Percentiles rank a stretch among this genome's conserved stretches.
Evolutionary conservation across 2,888 invertebrate species (phyloP).

Genomic region (Petrolisthes manimaculis): DNA sequence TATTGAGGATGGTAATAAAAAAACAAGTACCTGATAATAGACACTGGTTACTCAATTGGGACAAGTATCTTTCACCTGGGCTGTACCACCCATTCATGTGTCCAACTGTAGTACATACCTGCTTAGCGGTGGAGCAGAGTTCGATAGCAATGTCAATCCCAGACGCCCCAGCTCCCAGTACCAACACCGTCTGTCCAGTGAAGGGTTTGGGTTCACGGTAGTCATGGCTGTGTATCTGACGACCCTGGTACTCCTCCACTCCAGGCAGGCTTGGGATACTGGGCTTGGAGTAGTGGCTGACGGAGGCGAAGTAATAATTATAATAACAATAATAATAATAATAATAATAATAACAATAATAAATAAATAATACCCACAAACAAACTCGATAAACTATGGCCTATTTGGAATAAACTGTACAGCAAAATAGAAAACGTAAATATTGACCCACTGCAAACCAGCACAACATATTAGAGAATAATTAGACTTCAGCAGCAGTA

Average conservation of each 20-base stretch:
- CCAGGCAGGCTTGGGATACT: constrained; percentile 80
- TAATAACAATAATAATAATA: neutral
- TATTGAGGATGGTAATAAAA: no score
- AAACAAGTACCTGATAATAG: no score
- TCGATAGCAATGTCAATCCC: constrained; percentile 75
- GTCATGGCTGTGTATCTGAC: constrained; percentile 84
- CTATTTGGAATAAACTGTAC: no score
- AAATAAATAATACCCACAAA: neutral
- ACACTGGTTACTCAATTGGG: no score
- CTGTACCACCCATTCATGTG: no score
- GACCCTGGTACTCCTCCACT: constrained; percentile 77
- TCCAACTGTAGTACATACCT: no score
- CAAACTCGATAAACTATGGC: no score
- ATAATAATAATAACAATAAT: no score
- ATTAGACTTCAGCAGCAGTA: neutral
- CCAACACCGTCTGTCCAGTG: constrained; percentile 75
- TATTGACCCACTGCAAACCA: neutral
- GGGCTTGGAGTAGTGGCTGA: constrained; percentile 82
- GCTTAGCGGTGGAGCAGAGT: constrained; percentile 68
- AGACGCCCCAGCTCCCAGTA: constrained; percentile 89
- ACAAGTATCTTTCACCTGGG: no score
- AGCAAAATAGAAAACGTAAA: no score
- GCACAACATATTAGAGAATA: neutral
- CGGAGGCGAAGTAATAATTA: neutral
- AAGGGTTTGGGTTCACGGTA: constrained; percentile 82